Base-by-base conservation (phyloP, 2,113 vertebrate species). In the Platichthys flesus region DNA sequence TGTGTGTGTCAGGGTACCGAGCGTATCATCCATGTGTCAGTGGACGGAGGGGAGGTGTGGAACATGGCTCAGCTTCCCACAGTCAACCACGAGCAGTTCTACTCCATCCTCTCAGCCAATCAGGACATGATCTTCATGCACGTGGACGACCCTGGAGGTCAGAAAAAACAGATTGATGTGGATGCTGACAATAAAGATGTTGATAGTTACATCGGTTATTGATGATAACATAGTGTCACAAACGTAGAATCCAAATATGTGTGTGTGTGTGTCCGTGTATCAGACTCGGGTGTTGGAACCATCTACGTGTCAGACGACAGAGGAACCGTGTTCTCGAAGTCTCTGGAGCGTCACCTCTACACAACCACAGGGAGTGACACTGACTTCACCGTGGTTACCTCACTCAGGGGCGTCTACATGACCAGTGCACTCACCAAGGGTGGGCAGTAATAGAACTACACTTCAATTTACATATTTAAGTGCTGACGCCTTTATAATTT, bases 51-150 rank as follows among this genome's bases (percentile, higher is more conserved):
- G 0, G 94, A 96, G 21, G 93, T 90, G 0, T 99, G 97, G 97
- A 97, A 96, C 85, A 95, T 97, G 86, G 97, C 97, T 23, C 97
- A 99, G 90, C 96, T 99, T 42, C 97, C 97, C 9, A 94, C 95
- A 2, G 97, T 98, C 12, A 94, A 94, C 0, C 95, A 97, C 13
- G 96, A 98, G 62, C 97, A 98, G 64, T 99, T 99, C 77, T 99
- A 98, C 79, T 98, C 97, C 64, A 97, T 99, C 86, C 91, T 99
- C 76, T 92, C 96, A 15, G 96, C 96, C 31, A 96, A 94, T 55
- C 94, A 97, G 3, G 96, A 98, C 90, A 95, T 98, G 96, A 95
- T 98, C 2, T 98, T 98, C 91, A 98, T 98, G 96, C 97, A 98
- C 5, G 97, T 98, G 49, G 97, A 98, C 35, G 96, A 97, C 56